Conservation (phyloP, 2,797 vertebrate species). For the Amblyopsis hoosieri region DNA sequence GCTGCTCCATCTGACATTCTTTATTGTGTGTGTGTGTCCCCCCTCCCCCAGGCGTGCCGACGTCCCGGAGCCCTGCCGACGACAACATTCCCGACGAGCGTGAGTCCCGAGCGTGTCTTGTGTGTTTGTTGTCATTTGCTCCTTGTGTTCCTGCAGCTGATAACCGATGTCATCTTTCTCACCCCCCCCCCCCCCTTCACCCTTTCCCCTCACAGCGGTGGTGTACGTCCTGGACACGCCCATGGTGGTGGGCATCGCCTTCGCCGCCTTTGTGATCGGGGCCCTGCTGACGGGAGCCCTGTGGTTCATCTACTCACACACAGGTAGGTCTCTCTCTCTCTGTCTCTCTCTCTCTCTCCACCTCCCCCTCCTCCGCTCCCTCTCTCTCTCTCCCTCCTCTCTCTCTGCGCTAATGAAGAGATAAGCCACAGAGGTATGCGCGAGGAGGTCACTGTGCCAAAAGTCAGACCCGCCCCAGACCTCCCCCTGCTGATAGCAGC, state of each 20-base stretch:
- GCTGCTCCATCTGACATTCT: background rate
- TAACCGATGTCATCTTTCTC: slow-evolving; percentile 20
- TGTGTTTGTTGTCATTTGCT: background rate
- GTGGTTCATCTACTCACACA: slow-evolving; percentile 98
- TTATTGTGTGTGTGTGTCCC: slow-evolving; percentile 37
- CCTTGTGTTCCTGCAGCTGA: background rate
- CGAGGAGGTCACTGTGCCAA: slow-evolving; percentile 36
- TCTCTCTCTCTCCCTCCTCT: slow-evolving; percentile 10
- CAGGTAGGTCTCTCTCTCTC: slow-evolving; percentile 78
- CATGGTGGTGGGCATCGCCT: slow-evolving; percentile 94
- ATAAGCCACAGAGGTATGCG: slow-evolving; percentile 62
- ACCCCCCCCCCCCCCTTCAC: too few species aligned
- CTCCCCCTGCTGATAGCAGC: slow-evolving; percentile 66
- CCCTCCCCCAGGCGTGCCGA: background rate
- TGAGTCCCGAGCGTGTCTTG: slow-evolving; percentile 29
- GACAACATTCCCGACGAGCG: background rate
- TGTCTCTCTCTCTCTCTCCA: background rate
- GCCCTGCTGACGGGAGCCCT: slow-evolving; percentile 92
- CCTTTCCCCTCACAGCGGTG: slow-evolving; percentile 57
- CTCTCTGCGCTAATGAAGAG: slow-evolving; percentile 48
- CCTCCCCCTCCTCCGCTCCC: slow-evolving; percentile 28
- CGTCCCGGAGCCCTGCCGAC: background rate
- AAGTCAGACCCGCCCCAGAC: slow-evolving; percentile 64
- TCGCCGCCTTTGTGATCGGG: slow-evolving; percentile 93
- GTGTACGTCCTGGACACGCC: slow-evolving; percentile 87